Base-by-base conservation (phyloP, 2,888 invertebrate species). In the Tethea ocularis region DNA sequence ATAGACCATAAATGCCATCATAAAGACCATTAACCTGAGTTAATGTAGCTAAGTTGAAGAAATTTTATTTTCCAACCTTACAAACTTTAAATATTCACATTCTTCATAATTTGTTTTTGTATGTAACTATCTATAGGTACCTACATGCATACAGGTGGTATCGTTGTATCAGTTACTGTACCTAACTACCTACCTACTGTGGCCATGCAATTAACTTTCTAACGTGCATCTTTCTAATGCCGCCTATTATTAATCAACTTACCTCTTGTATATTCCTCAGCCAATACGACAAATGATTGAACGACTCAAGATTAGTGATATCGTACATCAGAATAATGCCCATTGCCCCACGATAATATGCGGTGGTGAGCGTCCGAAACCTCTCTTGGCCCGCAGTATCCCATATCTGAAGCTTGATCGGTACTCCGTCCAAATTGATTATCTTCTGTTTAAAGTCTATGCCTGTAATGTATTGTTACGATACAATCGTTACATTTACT, bases 361-460 rank as follows among this genome's bases (percentile, higher is more conserved):
- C 97, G 13, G 97, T 97, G 56, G 97, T 97, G 67, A 98, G 89
- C 10, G 97, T 97, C 46, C 97, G 94, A 87, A 97, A 97, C 62
- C 93, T 78, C 69, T 93, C 93, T 77, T 97, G 96, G 0, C 97
- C 97, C 11, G 97, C 97, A 0, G 97, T 97, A 83, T 98, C 97
- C 98, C 97, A 97, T 84, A 96, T 96, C 88, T 96, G 96, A 56
- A 96, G 92, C 86, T 97, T 97, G 75, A 97, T 96, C 56, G 97
- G 97, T 60, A 96, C 96, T 13, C 97, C 97, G 83, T 97, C 97
- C 75, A 97, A 93, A 84, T 97, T 97, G 77, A 97, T 97, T 72
- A 97, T 96, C 91, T 97, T 97, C 87, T 97, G 97, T 89, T 97
- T 97, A 88, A 97, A 97, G 90, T 97, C 97, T 85, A 97, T 97